Evolutionary conservation across 2,888 invertebrate species (phyloP), one percentile per base, ranked within the genome.

Genomic region (Nysson spinosus): DNA sequence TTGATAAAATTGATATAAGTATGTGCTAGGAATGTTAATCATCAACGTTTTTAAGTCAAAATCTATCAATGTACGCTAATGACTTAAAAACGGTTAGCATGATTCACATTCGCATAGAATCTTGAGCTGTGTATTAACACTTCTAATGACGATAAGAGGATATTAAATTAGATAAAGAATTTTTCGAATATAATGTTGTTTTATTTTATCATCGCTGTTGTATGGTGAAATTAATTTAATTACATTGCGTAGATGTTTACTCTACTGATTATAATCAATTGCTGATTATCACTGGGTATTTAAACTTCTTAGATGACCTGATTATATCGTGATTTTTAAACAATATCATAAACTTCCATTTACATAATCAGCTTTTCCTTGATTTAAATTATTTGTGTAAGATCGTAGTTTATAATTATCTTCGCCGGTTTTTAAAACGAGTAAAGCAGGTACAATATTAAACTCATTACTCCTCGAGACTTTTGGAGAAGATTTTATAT

Each of bases 391-490:
- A n/a, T 32, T 34, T 11, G 30, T 4, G 6, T n/a, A 22, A 6
- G 17, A 35, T 17, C 44, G 47, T 32, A 83, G 67, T 11, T 71
- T 66, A 32, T 83, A 83, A 47, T 71, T 55, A 4, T 76, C 70
- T 0, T 76, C 66, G 4, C 57, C 67, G 9, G 26, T 34, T 50
- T 80, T 80, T 26, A 80, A 71, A 51, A 82, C 70, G 5, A 83
- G 72, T n/a, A 69, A 57, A 11, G 79, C 80, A n/a, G 79, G 69
- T 43, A 83, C 64, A 12, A 79, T 56, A 11, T 72, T 72, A 0
- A 70, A 60, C 3, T 34, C 44, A 19, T 60, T 67, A 14, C 55
- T 64, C 2, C 22, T 54, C 0, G 61, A 34, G 11, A 22, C n/a
- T 14, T 52, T 58, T 5, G 62, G 26, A 0, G 61, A n/a, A 0